Evolutionary conservation across 2,797 vertebrate genomes (phyloP).

Genomic region (Anguilla marmorata): DNA sequence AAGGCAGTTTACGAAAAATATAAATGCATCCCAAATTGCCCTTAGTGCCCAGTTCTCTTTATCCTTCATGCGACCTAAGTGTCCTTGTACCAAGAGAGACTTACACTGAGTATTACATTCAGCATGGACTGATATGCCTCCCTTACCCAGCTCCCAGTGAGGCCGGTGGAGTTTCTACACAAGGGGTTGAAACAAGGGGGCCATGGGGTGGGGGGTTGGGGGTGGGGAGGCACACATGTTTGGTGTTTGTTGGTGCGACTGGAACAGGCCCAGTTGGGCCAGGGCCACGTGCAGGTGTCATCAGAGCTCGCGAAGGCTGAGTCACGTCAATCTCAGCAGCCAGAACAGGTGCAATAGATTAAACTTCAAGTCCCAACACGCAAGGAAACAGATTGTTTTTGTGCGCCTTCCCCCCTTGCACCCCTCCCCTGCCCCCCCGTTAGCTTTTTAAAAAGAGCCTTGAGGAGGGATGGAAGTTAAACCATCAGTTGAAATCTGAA

Average conservation of each 20-base stretch:
- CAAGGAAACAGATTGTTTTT: slow-evolving; percentile 72
- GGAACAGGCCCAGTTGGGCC: slow-evolving; percentile 59
- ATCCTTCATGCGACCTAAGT: not conserved
- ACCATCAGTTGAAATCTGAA: slow-evolving; percentile 70
- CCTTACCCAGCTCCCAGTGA: slow-evolving; percentile 63
- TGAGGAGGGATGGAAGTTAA: slow-evolving; percentile 69
- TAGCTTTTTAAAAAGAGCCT: slow-evolving; percentile 48
- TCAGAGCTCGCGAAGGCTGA: slow-evolving; percentile 50
- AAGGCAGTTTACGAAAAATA: not conserved
- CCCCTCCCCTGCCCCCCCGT: slow-evolving; percentile 15
- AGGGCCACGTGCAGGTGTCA: slow-evolving; percentile 53
- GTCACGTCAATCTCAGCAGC: slow-evolving; percentile 60
- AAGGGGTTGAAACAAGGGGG: not conserved
- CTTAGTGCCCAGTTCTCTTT: not conserved
- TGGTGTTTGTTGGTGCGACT: slow-evolving; percentile 42
- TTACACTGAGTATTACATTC: not conserved
- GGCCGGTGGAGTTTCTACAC: not conserved
- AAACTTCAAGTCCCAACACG: slow-evolving; percentile 66
- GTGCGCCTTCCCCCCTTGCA: slow-evolving; percentile 57
- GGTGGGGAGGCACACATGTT: slow-evolving; percentile 29
- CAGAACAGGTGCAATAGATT: slow-evolving; percentile 77
- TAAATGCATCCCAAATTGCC: not conserved
- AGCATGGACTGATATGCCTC: slow-evolving; percentile 40
- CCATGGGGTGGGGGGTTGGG: slow-evolving; percentile 12
- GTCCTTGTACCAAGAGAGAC: not conserved